Base-by-base conservation (phyloP, 2,113 vertebrate genomes). In the Meleagris gallopavo region DNA sequence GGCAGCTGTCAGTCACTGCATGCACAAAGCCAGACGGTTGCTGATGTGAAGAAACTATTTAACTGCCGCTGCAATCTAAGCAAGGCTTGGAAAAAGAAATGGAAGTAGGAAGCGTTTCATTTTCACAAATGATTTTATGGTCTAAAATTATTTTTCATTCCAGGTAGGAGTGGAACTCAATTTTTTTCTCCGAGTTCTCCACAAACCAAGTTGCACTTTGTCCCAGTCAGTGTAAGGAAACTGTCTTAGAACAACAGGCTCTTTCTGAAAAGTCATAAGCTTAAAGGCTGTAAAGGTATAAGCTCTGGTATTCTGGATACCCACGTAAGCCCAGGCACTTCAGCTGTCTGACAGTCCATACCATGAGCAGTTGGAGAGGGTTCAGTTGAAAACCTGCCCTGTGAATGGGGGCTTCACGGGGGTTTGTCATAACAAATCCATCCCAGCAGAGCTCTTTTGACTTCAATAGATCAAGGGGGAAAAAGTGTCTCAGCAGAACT, bases 311-410 rank as follows among this genome's bases (percentile, higher is more conserved):
- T 89, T 90, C 87, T 71, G 70, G 62, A n/a, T 25, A 57, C 9
- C 55, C 55, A 58, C 18, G 11, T 20, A 93, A 93, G 62, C 58
- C 79, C 48, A 73, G 48, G 36, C 69, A 66, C 87, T 90, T 89
- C 78, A 76, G 71, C 81, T 89, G 62, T 66, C 84, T 54, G 80
- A 87, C 93, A 94, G 48, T 50, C 66, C 27, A 57, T 65, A 78
- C 48, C 78, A 80, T 40, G 54, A 67, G 57, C 65, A 86, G 32
- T 58, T 85, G 46, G 48, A 58, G 30, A 91, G 10, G 15, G 48
- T 90, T 70, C 58, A 73, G 13, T 0, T 65, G 58, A 95, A 96
- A 93, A 69, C 13, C 13, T 67, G 30, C 38, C 20, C 74, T 60
- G 43, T 64, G 86, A 86, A 86, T 8, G 67, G 29, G 15, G 83